Evolutionary conservation across 2,888 invertebrate species (phyloP).

Genomic region (Theretra japonica): DNA sequence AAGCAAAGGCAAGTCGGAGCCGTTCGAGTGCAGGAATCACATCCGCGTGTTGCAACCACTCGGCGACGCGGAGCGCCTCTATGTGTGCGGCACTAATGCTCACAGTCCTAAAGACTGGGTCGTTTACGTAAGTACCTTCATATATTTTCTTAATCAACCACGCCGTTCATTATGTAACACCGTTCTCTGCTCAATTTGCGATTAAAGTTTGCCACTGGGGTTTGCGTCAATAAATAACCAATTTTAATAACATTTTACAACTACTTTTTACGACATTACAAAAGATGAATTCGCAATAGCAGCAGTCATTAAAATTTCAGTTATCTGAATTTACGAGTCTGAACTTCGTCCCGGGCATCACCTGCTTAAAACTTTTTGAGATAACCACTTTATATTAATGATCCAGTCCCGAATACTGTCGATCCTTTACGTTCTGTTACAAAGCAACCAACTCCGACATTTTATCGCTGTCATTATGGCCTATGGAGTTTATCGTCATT

Average conservation of each 20-base stretch:
- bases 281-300: constrained; percentile 38
- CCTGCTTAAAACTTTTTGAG: constrained; percentile 34
- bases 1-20: constrained; percentile 87
- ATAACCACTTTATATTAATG: constrained; percentile 34
- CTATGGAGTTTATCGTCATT: constrained; percentile 48
- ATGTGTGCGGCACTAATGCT: constrained; percentile 87
- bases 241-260: constrained; percentile 28
- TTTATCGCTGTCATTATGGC: constrained; percentile 43
- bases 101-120: constrained; percentile 87
- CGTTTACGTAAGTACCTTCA: constrained; percentile 79
- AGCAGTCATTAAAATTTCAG: constrained; percentile 36
- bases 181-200: neutral
- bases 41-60: constrained; percentile 87
- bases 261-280: constrained; percentile 33
- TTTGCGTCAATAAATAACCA: neutral
- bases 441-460: constrained; percentile 44
- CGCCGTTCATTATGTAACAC: neutral
- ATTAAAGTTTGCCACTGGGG: neutral
- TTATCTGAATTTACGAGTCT: constrained; percentile 38
- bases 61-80: constrained; percentile 85
- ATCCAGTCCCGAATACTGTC: constrained; percentile 36
- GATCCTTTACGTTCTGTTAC: constrained; percentile 46
- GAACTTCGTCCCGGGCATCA: constrained; percentile 31
- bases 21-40: constrained; percentile 87
- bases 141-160: constrained; percentile 8